These are phyloP conservation scores for Tachina grossa DNA, from an alignment of 2,888 invertebrate genomes.

Conservation along the genomic window DNA sequence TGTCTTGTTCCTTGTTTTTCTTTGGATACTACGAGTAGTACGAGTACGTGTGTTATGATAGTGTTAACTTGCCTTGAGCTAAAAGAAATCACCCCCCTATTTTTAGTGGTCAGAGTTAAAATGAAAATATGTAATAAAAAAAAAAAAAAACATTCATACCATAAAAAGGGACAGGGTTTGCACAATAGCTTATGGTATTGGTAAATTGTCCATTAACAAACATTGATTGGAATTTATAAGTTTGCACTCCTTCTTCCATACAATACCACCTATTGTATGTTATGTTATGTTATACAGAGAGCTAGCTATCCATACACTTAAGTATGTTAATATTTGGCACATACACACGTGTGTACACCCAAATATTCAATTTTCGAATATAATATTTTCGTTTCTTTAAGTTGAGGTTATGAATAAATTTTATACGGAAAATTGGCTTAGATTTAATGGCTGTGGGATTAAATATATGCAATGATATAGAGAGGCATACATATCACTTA, in stretches of 20 bases:
- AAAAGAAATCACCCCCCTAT: conserved; percentile 57
- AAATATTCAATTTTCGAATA: conserved; percentile 21
- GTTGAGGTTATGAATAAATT: conserved; percentile 70
- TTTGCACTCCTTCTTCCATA: conserved; percentile 44
- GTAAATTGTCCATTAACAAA: conserved; percentile 70
- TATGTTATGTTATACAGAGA: too few species aligned
- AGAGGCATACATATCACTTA: neutral
- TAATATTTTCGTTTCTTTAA: conserved; percentile 26
- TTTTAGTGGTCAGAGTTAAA: conserved; percentile 58
- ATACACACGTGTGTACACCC: neutral
- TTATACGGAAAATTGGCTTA: conserved; percentile 57
- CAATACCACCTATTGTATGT: conserved; percentile 27
- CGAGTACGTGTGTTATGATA: conserved; percentile 17
- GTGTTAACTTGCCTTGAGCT: conserved; percentile 61
- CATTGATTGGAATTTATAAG: conserved; percentile 70
- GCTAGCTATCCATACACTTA: neutral
- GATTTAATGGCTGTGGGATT: conserved; percentile 65
- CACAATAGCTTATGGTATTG: conserved; percentile 60
- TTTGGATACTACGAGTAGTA: conserved; percentile 18
- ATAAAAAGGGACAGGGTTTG: conserved; percentile 52
- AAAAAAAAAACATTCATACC: neutral
- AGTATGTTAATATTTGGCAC: too few species aligned
- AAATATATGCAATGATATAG: conserved; percentile 43
- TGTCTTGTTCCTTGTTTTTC: neutral
- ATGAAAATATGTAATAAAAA: conserved; percentile 2